phyloP scores from a whole-genome alignment of 2,797 vertebrate species.

The Champsocephalus gunnari region DNA sequence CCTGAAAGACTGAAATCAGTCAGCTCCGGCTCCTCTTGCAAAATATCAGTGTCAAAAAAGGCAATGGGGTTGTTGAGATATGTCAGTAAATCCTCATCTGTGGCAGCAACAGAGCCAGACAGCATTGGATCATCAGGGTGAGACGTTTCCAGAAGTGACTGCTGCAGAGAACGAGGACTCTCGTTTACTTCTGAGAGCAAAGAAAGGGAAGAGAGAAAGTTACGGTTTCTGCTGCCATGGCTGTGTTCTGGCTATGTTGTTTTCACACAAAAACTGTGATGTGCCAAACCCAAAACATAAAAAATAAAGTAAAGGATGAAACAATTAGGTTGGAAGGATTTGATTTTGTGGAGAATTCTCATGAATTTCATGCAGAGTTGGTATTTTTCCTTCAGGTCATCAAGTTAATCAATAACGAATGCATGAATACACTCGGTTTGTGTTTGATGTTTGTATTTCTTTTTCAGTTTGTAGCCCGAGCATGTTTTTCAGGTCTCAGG shows the following conservation, averaged over 20 bases:
- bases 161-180: conserved; percentile 1
- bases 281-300: neutral
- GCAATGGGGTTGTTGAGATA: conserved; percentile 26
- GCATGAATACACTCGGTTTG: neutral
- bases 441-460: neutral
- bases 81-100: conserved; percentile 55
- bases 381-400: neutral
- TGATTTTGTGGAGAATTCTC: neutral
- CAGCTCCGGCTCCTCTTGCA: neutral
- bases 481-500: too few relatives aligned
- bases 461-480: neutral
- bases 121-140: conserved; percentile 72
- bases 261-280: conserved; percentile 10
- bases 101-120: neutral
- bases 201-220: conserved; percentile 26
- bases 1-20: conserved; percentile 26
- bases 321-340: neutral
- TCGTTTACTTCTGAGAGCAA: conserved; percentile 49
- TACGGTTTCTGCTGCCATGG: neutral
- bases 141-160: conserved; percentile 22
- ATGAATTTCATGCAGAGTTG: neutral
- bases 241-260: neutral
- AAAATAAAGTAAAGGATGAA: neutral
- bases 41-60: conserved; percentile 7
- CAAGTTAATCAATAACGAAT: neutral